Evolutionary conservation across 2,797 vertebrate species (phyloP).

Genomic region (Danio jaintianensis): DNA sequence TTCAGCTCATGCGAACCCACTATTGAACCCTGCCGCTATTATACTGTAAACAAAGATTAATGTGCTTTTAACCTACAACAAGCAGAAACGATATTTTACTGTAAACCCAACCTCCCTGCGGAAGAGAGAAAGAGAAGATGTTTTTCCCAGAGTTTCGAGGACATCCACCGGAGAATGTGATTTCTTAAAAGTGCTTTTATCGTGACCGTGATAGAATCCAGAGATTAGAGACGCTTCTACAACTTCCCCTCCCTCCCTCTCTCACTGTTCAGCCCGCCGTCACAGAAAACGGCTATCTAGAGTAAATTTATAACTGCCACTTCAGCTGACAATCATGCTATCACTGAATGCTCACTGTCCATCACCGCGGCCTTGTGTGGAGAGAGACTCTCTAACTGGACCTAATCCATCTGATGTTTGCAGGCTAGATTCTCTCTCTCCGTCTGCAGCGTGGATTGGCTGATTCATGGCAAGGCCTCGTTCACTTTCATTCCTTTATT

Average conservation of each 20-base stretch:
- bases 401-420: conserved; percentile 74
- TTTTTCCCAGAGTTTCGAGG: conserved; percentile 62
- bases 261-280: conserved; percentile 59
- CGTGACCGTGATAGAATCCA: conserved; percentile 72
- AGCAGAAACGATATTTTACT: conserved; percentile 66
- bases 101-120: conserved; percentile 39
- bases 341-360: conserved; percentile 79
- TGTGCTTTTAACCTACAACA: conserved; percentile 68
- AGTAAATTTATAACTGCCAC: conserved; percentile 85
- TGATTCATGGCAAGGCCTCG: conserved; percentile 55
- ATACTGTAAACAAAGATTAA: conserved; percentile 76
- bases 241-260: conserved; percentile 44
- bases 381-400: conserved; percentile 69
- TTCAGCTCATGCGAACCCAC: conserved; percentile 56
- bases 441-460: conserved; percentile 58
- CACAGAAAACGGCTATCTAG: conserved; percentile 77
- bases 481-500: conserved; percentile 28
- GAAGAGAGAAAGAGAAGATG: conserved; percentile 60
- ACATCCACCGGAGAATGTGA: conserved; percentile 52
- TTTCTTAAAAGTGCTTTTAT: conserved; percentile 75
- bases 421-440: conserved; percentile 59
- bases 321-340: conserved; percentile 82
- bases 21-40: conserved; percentile 64
- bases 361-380: conserved; percentile 75
- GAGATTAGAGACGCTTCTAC: conserved; percentile 69